phyloP scores from a whole-genome alignment of 2,113 vertebrate genomes.

The Myrmecobius fasciatus region DNA sequence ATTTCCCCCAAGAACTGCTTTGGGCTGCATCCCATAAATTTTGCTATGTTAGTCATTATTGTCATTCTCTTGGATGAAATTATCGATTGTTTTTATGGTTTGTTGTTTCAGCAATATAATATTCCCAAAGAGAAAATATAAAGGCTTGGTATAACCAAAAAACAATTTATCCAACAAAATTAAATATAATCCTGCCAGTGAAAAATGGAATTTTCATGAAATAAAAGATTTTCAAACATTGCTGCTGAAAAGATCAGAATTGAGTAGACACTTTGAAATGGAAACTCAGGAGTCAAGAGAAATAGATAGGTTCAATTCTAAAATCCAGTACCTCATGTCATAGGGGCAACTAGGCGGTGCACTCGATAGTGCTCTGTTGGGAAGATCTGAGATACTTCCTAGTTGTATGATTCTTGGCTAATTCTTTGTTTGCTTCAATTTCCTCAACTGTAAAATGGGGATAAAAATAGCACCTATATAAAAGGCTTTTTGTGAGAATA shows the following conservation, averaged over 20 bases:
- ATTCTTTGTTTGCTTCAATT: not conserved
- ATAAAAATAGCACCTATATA: not conserved
- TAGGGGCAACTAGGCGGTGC: too few species aligned
- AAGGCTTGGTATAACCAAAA: not conserved
- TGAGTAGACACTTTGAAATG: not conserved
- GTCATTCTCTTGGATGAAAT: too few species aligned
- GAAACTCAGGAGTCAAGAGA: not conserved
- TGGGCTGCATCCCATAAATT: too few species aligned
- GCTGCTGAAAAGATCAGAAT: too few species aligned
- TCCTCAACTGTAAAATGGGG: not conserved
- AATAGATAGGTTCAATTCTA: not conserved
- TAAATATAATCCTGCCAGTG: not conserved
- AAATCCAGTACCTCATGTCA: not conserved
- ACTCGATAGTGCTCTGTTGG: too few species aligned
- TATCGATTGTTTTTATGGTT: too few species aligned
- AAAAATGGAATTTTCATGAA: not conserved
- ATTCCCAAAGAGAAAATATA: not conserved
- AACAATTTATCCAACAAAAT: not conserved
- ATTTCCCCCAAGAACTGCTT: too few species aligned
- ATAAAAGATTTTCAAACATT: not conserved
- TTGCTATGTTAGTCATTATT: too few species aligned
- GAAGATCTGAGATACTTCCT: not conserved
- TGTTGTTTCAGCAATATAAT: not conserved
- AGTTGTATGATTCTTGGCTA: not conserved
- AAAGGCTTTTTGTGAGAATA: not conserved